Evolutionary conservation across 1,140 invertebrate genomes (phyloP), one percentile per base, ranked within the genome.

Genomic region (Luehdorfia chinensis): DNA sequence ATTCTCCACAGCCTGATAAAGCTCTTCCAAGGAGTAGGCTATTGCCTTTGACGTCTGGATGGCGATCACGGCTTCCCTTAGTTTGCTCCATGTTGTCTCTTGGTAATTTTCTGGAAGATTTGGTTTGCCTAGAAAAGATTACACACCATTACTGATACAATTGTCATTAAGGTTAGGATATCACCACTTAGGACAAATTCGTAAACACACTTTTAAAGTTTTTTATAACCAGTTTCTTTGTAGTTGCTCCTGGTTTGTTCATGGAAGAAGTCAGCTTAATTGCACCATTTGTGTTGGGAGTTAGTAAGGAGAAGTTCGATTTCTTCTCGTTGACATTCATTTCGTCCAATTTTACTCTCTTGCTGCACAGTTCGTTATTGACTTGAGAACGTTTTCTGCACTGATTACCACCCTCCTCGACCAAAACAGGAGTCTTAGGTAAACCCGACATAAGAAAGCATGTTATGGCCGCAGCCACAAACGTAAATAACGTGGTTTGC

Each of bases 1-100:
- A 89, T 98, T 98, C 87, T 98, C 97, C 23, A 99, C 97, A 54
- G 95, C 96, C 84, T 97, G 95, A 84, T 98, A 99, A 15, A 99
- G 88, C 73, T 98, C 97, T 87, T 99, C 97, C 45, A 98, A 87
- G 5, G 94, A 95, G 85, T 97, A 97, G 55, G 92, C 91, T 58
- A 98, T 97, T 11, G 96, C 93, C 75, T 93, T 96, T 23, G 96
- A 97, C 14, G 93, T 94, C 84, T 98, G 97, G 56, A 98, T 98
- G 8, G 97, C 97, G 43, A 97, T 89, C 11, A 98, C 96, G 16
- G 97, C 96, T 75, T 97, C 95, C 64, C 93, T 89, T 23, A 99
- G 83, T 79, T 97, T 98, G 63, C 94, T 92, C 95, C 96, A 98
- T 88, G 97, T 98, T 75, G 95, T 91, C 80, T 97, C 93, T 72